These are phyloP conservation scores for Corythucha ciliata DNA, from an alignment of 2,888 invertebrate genomes.

Conservation along the genomic window DNA sequence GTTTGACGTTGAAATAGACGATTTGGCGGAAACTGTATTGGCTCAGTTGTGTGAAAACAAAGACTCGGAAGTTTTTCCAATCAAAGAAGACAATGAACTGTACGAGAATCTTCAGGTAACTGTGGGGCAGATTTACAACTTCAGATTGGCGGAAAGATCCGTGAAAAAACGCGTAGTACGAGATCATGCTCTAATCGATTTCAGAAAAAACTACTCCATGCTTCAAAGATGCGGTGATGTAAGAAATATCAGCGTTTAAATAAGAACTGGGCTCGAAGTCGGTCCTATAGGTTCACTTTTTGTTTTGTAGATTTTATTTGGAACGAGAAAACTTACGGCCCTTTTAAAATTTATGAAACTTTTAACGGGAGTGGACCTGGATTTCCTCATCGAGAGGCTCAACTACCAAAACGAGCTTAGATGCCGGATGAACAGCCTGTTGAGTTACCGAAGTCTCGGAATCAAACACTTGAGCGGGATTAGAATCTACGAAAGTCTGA, in stretches of 20 bases:
- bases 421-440: constrained; percentile 28
- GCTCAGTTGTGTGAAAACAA: constrained; percentile 21
- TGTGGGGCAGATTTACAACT: constrained; percentile 63
- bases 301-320: constrained; percentile 45
- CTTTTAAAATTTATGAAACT: constrained; percentile 68
- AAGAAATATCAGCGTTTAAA: neutral
- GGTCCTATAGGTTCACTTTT: neutral
- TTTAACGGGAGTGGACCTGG: constrained; percentile 67
- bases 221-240: constrained; percentile 29
- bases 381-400: constrained; percentile 48
- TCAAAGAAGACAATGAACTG: constrained; percentile 41
- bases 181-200: constrained; percentile 68
- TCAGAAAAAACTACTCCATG: constrained; percentile 52
- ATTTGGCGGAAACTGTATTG: constrained; percentile 30
- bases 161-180: constrained; percentile 63
- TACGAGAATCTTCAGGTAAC: constrained; percentile 58
- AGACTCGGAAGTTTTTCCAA: constrained; percentile 1
- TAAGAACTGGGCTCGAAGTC: neutral
- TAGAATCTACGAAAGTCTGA: constrained; percentile 26
- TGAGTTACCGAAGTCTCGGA: constrained; percentile 25
- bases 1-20: constrained; percentile 31
- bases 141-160: constrained; percentile 61
- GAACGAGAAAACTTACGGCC: constrained; percentile 48
- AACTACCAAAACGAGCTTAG: constrained; percentile 45
- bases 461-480: constrained; percentile 22